These are phyloP conservation scores for Eutolmus rufibarbis DNA, from an alignment of 2,888 invertebrate species.

Conservation along the genomic window DNA sequence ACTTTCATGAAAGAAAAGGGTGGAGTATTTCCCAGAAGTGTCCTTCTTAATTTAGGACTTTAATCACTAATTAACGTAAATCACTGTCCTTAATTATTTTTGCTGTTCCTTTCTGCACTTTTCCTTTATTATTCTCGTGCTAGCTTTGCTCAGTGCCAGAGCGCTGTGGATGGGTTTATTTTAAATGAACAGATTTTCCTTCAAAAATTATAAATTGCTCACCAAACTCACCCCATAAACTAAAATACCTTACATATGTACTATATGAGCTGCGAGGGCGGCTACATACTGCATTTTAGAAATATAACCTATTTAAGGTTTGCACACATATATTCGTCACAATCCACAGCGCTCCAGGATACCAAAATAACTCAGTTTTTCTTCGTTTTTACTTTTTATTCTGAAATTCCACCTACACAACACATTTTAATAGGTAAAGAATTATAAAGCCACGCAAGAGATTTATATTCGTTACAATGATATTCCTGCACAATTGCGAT, in stretches of 20 bases:
- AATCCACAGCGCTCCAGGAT: not conserved
- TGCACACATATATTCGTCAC: too few species aligned
- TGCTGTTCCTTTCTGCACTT: not conserved
- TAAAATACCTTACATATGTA: too few species aligned
- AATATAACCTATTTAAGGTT: not conserved
- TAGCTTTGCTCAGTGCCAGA: not conserved
- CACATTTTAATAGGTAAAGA: not conserved
- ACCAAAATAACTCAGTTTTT: not conserved
- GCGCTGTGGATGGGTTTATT: not conserved
- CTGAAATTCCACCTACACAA: not conserved
- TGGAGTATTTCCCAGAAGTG: not conserved
- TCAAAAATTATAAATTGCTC: too few species aligned
- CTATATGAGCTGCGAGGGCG: not conserved
- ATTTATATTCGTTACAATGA: not conserved
- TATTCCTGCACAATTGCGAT: not conserved
- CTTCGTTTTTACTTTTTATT: not conserved
- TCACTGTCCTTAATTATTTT: slow-evolving; percentile 9
- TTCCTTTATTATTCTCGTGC: not conserved
- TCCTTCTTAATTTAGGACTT: slow-evolving; percentile 8
- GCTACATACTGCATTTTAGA: not conserved
- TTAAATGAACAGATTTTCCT: too few species aligned
- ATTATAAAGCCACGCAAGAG: not conserved
- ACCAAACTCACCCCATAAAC: too few species aligned
- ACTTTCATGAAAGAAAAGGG: not conserved
- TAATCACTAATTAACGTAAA: slow-evolving; percentile 21